These are phyloP conservation scores for Tanypteryx hageni DNA, from an alignment of 2,888 invertebrate genomes.

Conservation along the genomic window DNA sequence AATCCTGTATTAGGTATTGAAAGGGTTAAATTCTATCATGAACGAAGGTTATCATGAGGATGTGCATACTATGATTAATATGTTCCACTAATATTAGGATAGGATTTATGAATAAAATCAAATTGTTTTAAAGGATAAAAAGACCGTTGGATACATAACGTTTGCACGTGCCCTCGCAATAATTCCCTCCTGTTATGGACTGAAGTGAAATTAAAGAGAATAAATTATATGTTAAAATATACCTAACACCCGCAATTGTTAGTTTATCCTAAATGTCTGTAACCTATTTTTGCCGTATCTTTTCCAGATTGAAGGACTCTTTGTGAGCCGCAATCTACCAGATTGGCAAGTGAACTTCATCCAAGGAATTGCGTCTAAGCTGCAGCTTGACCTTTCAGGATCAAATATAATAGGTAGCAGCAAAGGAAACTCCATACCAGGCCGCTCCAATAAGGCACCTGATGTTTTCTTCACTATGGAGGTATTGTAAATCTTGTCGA, in stretches of 20 bases:
- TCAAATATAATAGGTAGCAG: background rate
- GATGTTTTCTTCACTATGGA: constrained; percentile 62
- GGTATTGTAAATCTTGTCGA: background rate
- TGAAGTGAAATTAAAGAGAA: background rate
- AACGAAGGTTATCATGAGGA: no score
- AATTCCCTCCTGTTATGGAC: background rate
- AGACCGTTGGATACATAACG: background rate
- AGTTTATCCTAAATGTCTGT: no score
- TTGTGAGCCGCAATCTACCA: constrained; percentile 28
- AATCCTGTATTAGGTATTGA: no score
- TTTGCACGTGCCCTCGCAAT: background rate
- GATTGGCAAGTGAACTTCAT: constrained; percentile 68
- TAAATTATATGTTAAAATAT: background rate
- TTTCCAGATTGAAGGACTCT: constrained; percentile 45
- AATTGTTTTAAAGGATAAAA: no score
- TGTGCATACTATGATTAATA: no score
- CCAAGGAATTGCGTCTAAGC: constrained; percentile 66
- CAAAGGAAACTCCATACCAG: constrained; percentile 36
- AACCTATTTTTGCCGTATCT: background rate
- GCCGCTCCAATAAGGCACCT: background rate
- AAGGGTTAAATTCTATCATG: no score
- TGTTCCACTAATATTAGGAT: no score
- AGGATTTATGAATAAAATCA: no score
- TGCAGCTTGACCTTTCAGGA: constrained; percentile 66
- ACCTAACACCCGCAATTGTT: background rate